A percentile compares a stretch with the other conserved stretches of the same genome.
Evolutionary conservation across 1,140 invertebrate species (phyloP).

Genomic region (Scaptomyza hsui): DNA sequence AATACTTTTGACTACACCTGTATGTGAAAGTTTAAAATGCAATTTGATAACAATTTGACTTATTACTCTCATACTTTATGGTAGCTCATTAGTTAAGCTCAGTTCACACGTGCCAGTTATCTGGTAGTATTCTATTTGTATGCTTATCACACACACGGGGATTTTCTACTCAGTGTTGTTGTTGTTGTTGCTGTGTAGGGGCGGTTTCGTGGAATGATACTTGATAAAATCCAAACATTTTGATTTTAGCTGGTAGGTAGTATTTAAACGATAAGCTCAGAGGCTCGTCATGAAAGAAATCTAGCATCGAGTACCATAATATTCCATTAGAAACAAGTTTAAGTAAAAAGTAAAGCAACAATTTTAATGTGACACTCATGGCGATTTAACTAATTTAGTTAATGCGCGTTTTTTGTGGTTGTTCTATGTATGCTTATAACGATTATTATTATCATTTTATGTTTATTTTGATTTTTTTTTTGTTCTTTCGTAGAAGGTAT

Average conservation of each 20-base stretch:
- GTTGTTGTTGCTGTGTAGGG: not conserved
- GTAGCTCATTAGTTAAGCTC: not conserved
- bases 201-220: not conserved
- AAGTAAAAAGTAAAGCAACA: conserved; percentile 34
- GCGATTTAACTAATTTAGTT: conserved; percentile 77
- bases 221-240: not conserved
- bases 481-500: conserved; percentile 16
- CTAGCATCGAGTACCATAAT: conserved; percentile 12
- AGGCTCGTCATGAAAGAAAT: conserved; percentile 38
- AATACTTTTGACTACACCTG: too few species aligned
- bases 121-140: not conserved
- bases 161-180: not conserved
- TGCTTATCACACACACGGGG: conserved; percentile 4
- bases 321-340: conserved; percentile 33
- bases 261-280: conserved; percentile 3
- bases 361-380: conserved; percentile 74
- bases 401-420: conserved; percentile 55
- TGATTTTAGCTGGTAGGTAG: not conserved
- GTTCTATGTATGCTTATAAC: conserved; percentile 57
- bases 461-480: conserved; percentile 26
- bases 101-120: conserved; percentile 28
- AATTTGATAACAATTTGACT: conserved; percentile 1
- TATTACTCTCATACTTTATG: not conserved
- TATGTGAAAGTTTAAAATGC: conserved; percentile 1
- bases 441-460: conserved; percentile 66